These are phyloP conservation scores for Bombus breviceps DNA, from an alignment of 1,140 invertebrate species.

Conservation along the genomic window DNA sequence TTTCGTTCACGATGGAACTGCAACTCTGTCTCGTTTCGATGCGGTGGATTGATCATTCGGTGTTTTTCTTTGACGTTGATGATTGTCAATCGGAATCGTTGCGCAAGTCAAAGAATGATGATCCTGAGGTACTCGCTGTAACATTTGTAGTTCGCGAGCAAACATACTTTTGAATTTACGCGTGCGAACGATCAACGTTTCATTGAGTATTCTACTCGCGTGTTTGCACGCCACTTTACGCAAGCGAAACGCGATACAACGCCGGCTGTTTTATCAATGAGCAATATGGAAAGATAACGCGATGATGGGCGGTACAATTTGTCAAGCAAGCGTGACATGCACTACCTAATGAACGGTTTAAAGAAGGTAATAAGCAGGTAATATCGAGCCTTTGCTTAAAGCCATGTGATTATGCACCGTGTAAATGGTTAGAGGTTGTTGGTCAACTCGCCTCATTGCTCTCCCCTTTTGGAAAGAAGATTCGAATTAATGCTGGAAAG, in stretches of 20 bases:
- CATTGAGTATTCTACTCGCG: slow-evolving; percentile 43
- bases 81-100: not conserved
- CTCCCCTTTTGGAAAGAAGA: slow-evolving; percentile 3
- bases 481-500: too few relatives aligned
- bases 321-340: slow-evolving; percentile 44
- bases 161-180: not conserved
- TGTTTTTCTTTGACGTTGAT: too few relatives aligned
- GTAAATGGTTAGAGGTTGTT: not conserved
- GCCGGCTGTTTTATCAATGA: slow-evolving; percentile 46
- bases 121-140: too few relatives aligned
- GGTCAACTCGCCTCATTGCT: not conserved
- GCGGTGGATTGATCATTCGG: not conserved
- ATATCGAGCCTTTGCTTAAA: not conserved
- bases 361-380: slow-evolving; percentile 6
- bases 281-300: slow-evolving; percentile 34
- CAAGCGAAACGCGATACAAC: slow-evolving; percentile 47
- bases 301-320: slow-evolving; percentile 26
- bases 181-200: not conserved
- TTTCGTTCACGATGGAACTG: too few relatives aligned
- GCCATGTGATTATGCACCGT: not conserved
- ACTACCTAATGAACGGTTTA: not conserved
- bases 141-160: not conserved
- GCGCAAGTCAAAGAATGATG: not conserved
- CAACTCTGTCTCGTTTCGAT: too few relatives aligned
- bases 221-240: slow-evolving; percentile 34